Percentiles rank a stretch among this genome's conserved stretches.
Evolutionary conservation across 2,797 vertebrate species (phyloP).

Genomic region (Molossus molossus): DNA sequence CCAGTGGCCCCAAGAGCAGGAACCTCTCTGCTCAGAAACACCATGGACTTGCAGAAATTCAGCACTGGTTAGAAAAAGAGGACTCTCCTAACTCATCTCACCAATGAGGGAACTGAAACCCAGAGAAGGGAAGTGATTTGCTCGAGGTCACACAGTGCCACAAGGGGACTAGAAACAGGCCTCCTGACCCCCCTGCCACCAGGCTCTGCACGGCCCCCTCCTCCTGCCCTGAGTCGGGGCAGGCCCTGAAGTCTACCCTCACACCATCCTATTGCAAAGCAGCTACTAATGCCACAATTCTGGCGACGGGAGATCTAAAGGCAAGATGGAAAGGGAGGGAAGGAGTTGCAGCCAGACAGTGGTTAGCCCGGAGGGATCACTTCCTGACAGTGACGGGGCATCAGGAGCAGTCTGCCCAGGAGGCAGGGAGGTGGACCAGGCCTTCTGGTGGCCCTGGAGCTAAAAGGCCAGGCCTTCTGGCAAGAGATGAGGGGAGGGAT

Average conservation of each 20-base stretch:
- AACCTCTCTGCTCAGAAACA: constrained; percentile 15
- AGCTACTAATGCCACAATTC: background rate
- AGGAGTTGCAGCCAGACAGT: background rate
- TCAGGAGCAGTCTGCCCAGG: background rate
- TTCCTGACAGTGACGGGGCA: background rate
- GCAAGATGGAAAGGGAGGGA: background rate
- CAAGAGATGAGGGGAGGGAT: constrained; percentile 21
- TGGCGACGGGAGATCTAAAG: background rate
- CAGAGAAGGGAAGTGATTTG: background rate
- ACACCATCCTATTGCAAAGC: background rate
- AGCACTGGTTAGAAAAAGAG: background rate
- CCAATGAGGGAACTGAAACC: background rate
- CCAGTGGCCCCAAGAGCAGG: background rate
- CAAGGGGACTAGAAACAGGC: background rate
- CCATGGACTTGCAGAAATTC: background rate
- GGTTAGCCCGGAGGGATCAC: background rate
- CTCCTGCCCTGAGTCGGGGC: background rate
- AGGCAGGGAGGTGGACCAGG: background rate
- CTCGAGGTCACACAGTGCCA: constrained; percentile 4
- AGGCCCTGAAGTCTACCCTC: background rate
- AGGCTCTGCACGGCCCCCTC: background rate
- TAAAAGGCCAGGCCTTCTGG: constrained; percentile 29
- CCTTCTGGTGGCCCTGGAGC: background rate
- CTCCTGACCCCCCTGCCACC: background rate
- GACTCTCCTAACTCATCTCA: background rate